Percentiles rank a stretch among this genome's conserved stretches.
Conservation (phyloP, 2,797 vertebrate species). For the Phrynocephalus forsythii region DNA sequence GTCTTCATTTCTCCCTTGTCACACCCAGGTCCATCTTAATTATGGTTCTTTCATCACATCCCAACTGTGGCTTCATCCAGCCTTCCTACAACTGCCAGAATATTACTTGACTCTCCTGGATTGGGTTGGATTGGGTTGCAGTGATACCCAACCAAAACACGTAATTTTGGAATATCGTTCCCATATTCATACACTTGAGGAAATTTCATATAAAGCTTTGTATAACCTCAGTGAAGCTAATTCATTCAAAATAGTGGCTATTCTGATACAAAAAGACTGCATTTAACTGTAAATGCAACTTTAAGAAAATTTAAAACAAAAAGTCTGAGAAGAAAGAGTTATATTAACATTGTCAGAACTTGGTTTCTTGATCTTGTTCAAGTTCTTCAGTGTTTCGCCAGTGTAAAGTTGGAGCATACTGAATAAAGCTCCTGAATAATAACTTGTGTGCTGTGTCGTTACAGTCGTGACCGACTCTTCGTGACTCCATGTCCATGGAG, state of each 20-base stretch:
- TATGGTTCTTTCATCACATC: neutral
- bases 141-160: no score
- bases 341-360: neutral
- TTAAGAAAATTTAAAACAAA: no score
- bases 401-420: neutral
- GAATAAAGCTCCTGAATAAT: neutral
- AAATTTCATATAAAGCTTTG: neutral
- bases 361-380: neutral
- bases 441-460: neutral
- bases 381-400: neutral
- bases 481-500: no score
- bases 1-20: no score
- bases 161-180: neutral
- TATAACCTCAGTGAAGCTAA: neutral
- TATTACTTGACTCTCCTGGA: no score
- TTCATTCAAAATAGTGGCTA: neutral
- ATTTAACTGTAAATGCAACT: no score
- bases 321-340: neutral
- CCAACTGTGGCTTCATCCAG: neutral
- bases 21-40: neutral
- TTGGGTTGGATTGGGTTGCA: no score
- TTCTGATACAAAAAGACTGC: neutral
- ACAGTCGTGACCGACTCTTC: no score
- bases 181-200: neutral
- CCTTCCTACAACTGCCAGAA: no score